Percentiles rank a stretch among this genome's conserved stretches.
phyloP scores from a whole-genome alignment of 2,888 invertebrate species.

The Agriopis marginaria region DNA sequence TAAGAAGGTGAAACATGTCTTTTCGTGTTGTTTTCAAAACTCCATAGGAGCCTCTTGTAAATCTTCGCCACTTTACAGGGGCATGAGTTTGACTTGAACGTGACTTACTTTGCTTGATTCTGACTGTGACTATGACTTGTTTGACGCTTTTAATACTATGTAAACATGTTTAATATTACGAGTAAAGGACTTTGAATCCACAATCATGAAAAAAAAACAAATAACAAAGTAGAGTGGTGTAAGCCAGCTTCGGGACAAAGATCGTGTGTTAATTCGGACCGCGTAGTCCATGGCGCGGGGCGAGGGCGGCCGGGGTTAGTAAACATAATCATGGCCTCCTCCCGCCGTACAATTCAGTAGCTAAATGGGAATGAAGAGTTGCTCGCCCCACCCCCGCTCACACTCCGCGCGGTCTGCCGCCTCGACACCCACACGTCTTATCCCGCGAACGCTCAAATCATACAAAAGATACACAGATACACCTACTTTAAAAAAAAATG shows the following conservation, averaged over 20 bases:
- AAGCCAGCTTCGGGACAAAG: conserved; percentile 72
- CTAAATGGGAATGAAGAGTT: conserved; percentile 84
- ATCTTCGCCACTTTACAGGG: too few relatives aligned
- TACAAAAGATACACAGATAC: conserved; percentile 46
- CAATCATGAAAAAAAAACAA: too few relatives aligned
- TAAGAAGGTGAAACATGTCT: too few relatives aligned
- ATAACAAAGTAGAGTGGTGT: conserved; percentile 46
- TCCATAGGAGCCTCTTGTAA: too few relatives aligned
- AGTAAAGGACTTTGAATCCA: too few relatives aligned
- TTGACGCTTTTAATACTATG: too few relatives aligned
- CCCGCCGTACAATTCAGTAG: conserved; percentile 82
- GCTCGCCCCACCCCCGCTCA: conserved; percentile 64
- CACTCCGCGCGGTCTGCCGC: conserved; percentile 65
- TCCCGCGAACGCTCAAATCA: conserved; percentile 65
- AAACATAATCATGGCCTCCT: conserved; percentile 83
- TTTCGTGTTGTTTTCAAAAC: too few relatives aligned
- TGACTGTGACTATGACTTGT: too few relatives aligned
- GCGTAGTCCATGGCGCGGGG: conserved; percentile 72
- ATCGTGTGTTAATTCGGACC: conserved; percentile 82
- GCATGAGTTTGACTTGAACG: too few relatives aligned
- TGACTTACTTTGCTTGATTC: too few relatives aligned
- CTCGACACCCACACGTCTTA: conserved; percentile 74
- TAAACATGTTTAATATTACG: too few relatives aligned
- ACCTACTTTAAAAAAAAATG: conserved; percentile 19
- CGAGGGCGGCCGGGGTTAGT: conserved; percentile 75